Evolutionary conservation across 2,113 vertebrate species (phyloP), one percentile per base, ranked within the genome.

Genomic region (Melierax canorus): DNA sequence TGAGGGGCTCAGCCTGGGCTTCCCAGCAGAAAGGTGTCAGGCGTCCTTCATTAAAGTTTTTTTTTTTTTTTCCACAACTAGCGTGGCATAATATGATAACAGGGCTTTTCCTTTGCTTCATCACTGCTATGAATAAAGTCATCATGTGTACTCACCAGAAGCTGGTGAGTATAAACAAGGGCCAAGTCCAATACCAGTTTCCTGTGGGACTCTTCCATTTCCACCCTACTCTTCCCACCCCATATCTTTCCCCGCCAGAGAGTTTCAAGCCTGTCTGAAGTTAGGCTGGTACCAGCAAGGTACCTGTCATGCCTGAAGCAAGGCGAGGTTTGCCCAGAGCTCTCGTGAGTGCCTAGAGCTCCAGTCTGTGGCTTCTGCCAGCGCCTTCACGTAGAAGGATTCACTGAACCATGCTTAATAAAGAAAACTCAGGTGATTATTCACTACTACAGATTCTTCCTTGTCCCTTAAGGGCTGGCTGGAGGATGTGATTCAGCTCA

Each of bases 241-340:
- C 45, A 0, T 91, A 59, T 93, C 91, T 94, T 96, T 94, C 74
- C 74, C 85, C 43, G 63, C 67, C 92, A 90, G 95, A 92, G 88
- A 91, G 74, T 97, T 94, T 91, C 69, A 84, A 91, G 91, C 62
- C 80, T 89, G 55, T 75, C 71, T 95, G 87, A 82, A 88, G 48
- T 91, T 78, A 91, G 91, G 77, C 86, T 97, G 92, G 92, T 97
- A 89, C 83, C 86, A 92, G 69, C 84, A 95, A 75, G 84, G 89
- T 91, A 51, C 66, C 64, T 83, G 51, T 64, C 79, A 41, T 72
- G 81, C 91, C 76, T 85, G 86, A 84, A 94, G 91, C 89, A 85
- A 67, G 77, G 87, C 3, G 26, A 66, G 74, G 53, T 90, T 95
- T 92, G 77, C 84, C 86, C 83, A 71, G 82, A 96, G 76, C 93